Base-by-base conservation (phyloP, 35 echinoderm and acorn worm species). In the Apostichopus japonicus region DNA sequence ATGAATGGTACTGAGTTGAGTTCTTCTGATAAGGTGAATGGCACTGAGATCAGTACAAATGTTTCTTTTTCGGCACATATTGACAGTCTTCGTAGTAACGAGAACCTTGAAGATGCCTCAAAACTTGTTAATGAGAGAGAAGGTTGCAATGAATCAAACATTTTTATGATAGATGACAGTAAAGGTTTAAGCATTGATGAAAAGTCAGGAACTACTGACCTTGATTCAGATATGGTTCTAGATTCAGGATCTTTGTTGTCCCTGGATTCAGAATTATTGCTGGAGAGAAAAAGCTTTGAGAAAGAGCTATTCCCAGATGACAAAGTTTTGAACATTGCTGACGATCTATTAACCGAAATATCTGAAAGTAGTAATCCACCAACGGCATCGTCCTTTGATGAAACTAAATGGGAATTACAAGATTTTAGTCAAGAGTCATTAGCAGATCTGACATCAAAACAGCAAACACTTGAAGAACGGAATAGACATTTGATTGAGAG, bases 1-100 rank as follows among this genome's bases (percentile, higher is more conserved):
- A 89, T 89, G 86, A 89, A 89, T 89, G 86, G 62, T 51, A 72
- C 86, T 51, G 86, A 89, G n/a, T 21, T 51, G 23, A 63, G 63
- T 44, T 24, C 27, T 89, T 89, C 86, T 72, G n/a, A 89, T 8
- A 89, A 89, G 61, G 86, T 89, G 86, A 89, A 59, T 72, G 25
- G 62, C 67, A 73, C 62, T 65, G 67, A 89, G 19, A 62, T 89
- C 86, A 89, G 86, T 17, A 65, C 59, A 72, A 54, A 67, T 53
- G 63, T 89, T 73, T 89, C 86, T 19, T 65, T 89, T 65, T 44
- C 86, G 24, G 24, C 44, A 27, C 17, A 89, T 22, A 72, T 65
- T 1, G 67, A 72, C 63, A 14, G 67, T 67, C 54, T 82, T 23
- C 33, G n/a, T 56, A 51, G 27, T 82, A 56, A 82, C 33, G 44